These are phyloP conservation scores for Polyommatus iphigenia DNA, from an alignment of 2,888 invertebrate genomes.

Conservation along the genomic window DNA sequence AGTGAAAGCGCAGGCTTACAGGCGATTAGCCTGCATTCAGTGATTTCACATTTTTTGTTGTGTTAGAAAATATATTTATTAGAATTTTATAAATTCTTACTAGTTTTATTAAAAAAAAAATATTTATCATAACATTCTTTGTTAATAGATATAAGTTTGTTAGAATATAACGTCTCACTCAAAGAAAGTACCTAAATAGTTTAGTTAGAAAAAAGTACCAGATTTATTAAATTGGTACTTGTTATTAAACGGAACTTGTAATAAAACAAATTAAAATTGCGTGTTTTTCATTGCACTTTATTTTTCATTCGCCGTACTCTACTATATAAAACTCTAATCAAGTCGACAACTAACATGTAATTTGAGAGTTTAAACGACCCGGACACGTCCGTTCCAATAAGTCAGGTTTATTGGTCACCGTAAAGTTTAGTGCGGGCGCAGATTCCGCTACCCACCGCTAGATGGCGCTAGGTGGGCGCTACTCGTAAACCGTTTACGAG, in stretches of 20 bases:
- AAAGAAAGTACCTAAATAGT: too few species aligned
- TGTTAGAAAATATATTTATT: background rate
- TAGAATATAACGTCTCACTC: too few species aligned
- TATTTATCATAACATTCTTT: background rate
- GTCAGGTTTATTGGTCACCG: constrained; percentile 51
- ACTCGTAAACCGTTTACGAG: constrained; percentile 65
- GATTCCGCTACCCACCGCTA: constrained; percentile 53
- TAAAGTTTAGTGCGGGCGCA: constrained; percentile 61
- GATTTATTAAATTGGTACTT: background rate
- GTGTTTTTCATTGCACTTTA: background rate
- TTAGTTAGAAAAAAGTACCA: too few species aligned
- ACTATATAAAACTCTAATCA: constrained; percentile 24
- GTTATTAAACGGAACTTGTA: too few species aligned
- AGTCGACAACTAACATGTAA: constrained; percentile 21
- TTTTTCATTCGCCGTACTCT: background rate
- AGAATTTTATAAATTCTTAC: too few species aligned
- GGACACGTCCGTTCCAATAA: constrained; percentile 25
- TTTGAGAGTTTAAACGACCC: constrained; percentile 23
- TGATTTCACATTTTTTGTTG: background rate
- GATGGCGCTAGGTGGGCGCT: constrained; percentile 50
- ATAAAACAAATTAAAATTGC: too few species aligned
- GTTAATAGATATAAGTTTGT: too few species aligned
- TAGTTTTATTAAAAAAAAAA: background rate
- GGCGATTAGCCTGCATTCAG: background rate
- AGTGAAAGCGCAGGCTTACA: background rate